Base-by-base conservation (phyloP, 2,888 invertebrate genomes). In the Sialis fuliginosa region DNA sequence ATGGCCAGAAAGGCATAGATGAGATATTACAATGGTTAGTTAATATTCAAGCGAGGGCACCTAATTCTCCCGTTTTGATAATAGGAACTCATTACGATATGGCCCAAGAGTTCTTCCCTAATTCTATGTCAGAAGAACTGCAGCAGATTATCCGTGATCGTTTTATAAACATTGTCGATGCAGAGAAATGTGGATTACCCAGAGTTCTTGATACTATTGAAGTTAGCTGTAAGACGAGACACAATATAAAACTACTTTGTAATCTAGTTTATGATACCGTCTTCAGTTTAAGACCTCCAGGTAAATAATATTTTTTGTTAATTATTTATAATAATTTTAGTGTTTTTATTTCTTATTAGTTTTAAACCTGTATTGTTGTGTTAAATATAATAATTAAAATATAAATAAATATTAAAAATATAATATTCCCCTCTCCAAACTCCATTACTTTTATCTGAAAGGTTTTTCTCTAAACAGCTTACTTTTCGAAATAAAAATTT, bases 61-160 rank as follows among this genome's bases (percentile, higher is more conserved):
- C 96, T 0, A 95, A 95, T 59, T 88, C 96, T 0, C 92, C 95
- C 0, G 95, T 95, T 4, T 79, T 97, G 42, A 91, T 97, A 60
- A 86, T 97, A 7, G 97, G 95, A 0, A 97, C 97, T 0, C 93
- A 97, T 66, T 89, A 89, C 56, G 98, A 98, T 63, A 76, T 86
- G 48, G 81, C 87, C 8, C 75, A 75, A 55, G 78, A 80, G 54
- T 42, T 39, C 10, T 35, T 42, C 4, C 70, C 65, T 54, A 62
- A 48, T 57, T 71, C 22, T 65, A 70, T 70, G 61, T 80, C 81
- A 0, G 88, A 90, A 56, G 83, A 86, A 48, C 71, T 95, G 53
- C 95, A 96, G 65, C 83, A 89, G 48, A 72, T 87, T 39, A 90
- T 95, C 56, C 71, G 89, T 1, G 84, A 88, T 50, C 74, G 79